These are phyloP conservation scores for Corbicula japonica DNA, from an alignment of 2,888 invertebrate genomes.

Conservation along the genomic window DNA sequence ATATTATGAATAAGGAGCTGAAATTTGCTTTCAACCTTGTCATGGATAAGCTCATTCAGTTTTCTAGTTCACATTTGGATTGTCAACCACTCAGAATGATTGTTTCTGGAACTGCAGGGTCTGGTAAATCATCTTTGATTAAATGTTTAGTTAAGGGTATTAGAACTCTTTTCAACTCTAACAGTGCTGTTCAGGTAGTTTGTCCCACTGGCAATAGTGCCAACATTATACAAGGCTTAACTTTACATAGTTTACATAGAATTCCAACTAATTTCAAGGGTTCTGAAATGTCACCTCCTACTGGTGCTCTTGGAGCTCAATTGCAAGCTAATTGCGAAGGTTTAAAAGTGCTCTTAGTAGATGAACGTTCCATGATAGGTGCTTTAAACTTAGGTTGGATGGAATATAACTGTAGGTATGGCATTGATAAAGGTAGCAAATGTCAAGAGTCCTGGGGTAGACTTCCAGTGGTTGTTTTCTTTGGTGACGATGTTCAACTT, in stretches of 20 bases:
- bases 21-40: conserved; percentile 60
- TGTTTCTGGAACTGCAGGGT: conserved; percentile 62
- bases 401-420: conserved; percentile 47
- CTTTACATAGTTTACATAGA: conserved; percentile 61
- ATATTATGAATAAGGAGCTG: conserved; percentile 55
- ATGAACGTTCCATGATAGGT: conserved; percentile 43
- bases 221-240: conserved; percentile 62
- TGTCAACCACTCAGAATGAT: conserved; percentile 46
- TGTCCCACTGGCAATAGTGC: conserved; percentile 69
- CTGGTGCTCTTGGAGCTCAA: conserved; percentile 29
- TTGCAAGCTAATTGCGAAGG: conserved; percentile 55
- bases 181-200: conserved; percentile 60
- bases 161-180: conserved; percentile 35
- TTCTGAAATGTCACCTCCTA: conserved; percentile 53
- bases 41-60: conserved; percentile 45
- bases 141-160: conserved; percentile 60
- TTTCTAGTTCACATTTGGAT: neutral
- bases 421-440: conserved; percentile 14
- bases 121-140: conserved; percentile 60
- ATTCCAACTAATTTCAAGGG: conserved; percentile 45
- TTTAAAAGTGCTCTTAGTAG: conserved; percentile 41
- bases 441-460: conserved; percentile 52
- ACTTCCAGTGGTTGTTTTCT: conserved; percentile 67
- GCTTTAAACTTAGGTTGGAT: conserved; percentile 56
- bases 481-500: conserved; percentile 68